Evolutionary conservation across 2,888 invertebrate genomes (phyloP).

Genomic region (Acheta domesticus): DNA sequence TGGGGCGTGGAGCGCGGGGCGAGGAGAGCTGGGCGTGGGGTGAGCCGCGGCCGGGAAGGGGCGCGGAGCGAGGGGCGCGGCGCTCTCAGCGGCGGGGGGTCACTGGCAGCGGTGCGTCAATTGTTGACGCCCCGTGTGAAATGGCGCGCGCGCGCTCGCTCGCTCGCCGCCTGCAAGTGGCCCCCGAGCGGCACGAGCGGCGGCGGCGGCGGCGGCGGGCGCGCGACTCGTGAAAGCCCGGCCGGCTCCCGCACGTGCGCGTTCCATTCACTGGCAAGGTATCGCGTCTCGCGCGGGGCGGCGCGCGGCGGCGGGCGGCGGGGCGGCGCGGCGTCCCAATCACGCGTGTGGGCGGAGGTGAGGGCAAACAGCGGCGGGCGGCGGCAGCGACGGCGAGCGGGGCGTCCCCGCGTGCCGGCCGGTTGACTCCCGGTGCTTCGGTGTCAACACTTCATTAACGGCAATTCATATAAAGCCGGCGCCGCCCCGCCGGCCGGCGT

Average conservation of each 20-base stretch:
- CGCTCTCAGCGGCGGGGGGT: neutral
- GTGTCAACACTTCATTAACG: neutral
- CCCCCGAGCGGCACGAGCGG: neutral
- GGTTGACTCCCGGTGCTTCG: neutral
- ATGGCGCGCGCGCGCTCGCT: neutral
- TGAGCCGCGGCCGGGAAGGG: neutral
- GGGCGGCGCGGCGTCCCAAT: neutral
- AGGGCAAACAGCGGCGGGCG: neutral
- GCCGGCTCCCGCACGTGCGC: neutral
- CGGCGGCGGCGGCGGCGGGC: neutral
- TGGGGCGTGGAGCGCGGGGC: too few relatives aligned
- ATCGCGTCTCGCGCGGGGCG: neutral
- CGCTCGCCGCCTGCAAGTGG: neutral
- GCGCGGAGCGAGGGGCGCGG: neutral
- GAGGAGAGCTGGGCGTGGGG: too few relatives aligned
- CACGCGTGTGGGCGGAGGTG: conserved; percentile 5
- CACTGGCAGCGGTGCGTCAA: neutral
- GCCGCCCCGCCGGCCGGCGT: neutral
- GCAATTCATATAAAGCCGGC: neutral
- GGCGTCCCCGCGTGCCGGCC: neutral
- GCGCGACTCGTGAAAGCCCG: neutral
- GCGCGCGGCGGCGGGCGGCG: neutral
- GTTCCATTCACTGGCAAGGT: conserved; percentile 9
- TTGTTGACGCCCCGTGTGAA: conserved; percentile 4
- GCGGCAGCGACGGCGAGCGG: neutral